Percentiles rank a stretch among this genome's conserved stretches.
Conservation (phyloP, 2,888 invertebrate species). For the Meta bourneti region DNA sequence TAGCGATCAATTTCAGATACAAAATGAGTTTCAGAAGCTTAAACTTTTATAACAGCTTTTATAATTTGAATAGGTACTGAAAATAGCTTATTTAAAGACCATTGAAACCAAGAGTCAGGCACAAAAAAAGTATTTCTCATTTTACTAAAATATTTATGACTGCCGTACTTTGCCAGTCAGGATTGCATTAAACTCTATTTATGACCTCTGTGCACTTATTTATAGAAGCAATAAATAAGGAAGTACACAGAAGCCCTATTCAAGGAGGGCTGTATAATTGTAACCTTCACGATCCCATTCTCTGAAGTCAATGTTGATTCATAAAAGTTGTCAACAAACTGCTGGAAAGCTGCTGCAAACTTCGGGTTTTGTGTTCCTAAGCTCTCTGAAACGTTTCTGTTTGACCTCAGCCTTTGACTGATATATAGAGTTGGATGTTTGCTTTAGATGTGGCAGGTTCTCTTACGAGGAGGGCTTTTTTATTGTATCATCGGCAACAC, state of each 20-base stretch:
- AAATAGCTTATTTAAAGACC: background rate
- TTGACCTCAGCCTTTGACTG: conserved; percentile 14
- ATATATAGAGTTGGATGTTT: conserved; percentile 16
- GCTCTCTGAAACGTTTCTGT: background rate
- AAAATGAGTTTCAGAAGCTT: background rate
- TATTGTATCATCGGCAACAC: too few species aligned
- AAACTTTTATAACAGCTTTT: background rate
- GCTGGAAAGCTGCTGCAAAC: background rate
- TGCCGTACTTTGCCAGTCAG: background rate
- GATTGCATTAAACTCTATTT: conserved; percentile 9
- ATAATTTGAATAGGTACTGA: background rate
- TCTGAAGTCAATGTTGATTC: conserved; percentile 15
- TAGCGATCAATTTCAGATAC: background rate
- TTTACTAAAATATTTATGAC: conserved; percentile 17
- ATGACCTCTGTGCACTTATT: background rate
- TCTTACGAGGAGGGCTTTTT: background rate
- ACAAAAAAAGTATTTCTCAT: background rate
- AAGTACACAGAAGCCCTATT: conserved; percentile 17
- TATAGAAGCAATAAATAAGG: conserved; percentile 41
- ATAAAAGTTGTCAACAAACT: conserved; percentile 21
- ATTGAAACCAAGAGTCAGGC: background rate
- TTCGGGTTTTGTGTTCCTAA: conserved; percentile 5
- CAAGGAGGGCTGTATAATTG: conserved; percentile 9
- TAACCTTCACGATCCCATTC: conserved; percentile 11
- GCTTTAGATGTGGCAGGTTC: background rate